Conservation (phyloP, 37 sponge, comb jelly and placozoan genomes). For the Sycon ciliatum region DNA sequence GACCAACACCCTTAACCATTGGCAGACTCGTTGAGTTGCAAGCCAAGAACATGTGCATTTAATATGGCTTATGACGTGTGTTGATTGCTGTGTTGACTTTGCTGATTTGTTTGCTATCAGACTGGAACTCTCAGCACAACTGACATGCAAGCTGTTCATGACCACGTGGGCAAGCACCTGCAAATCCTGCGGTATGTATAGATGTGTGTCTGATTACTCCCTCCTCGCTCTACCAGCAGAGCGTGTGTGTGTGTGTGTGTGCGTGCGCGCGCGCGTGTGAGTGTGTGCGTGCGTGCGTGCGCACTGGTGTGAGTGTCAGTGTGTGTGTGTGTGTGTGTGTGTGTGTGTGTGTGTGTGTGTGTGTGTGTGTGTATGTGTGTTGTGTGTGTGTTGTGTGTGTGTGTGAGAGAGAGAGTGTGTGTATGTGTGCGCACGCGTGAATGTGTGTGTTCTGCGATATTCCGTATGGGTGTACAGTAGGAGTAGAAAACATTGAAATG, state of each 20-base stretch:
- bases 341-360: slow-evolving; percentile 18
- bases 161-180: slow-evolving; percentile 33
- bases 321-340: background rate
- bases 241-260: slow-evolving; percentile 25
- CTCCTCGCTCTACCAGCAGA: background rate
- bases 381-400: slow-evolving; percentile 3
- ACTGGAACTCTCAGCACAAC: too few relatives aligned
- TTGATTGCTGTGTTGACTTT: too few relatives aligned
- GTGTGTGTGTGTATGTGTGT: background rate
- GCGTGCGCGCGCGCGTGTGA: slow-evolving; percentile 8
- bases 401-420: background rate
- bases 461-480: too few relatives aligned
- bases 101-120: too few relatives aligned
- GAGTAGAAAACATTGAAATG: too few relatives aligned
- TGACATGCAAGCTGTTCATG: too few relatives aligned
- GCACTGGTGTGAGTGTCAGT: background rate
- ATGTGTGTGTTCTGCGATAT: slow-evolving; percentile 2
- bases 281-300: slow-evolving; percentile 11
- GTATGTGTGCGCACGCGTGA: background rate
- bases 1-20: too few relatives aligned
- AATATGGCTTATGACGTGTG: too few relatives aligned
- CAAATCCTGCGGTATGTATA: slow-evolving; percentile 49
- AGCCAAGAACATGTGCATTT: too few relatives aligned
- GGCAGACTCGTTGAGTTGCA: too few relatives aligned
- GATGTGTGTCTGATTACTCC: background rate